Conservation (phyloP, 2,888 invertebrate species). For the Eretmocerus hayati region DNA sequence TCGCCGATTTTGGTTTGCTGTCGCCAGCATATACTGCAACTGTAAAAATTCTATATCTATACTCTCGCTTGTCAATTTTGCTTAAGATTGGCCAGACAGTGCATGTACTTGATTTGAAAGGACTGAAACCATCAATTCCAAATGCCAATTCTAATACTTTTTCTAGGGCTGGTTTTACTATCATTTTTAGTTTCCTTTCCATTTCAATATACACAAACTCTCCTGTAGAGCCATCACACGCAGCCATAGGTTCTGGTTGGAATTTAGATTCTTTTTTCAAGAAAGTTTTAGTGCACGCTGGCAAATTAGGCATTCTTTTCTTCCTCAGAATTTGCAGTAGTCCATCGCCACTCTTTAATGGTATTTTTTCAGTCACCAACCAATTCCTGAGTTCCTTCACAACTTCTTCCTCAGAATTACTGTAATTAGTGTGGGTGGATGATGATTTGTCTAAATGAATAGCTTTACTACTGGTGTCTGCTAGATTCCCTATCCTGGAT, state of each 20-base stretch:
- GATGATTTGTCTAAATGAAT: too few relatives aligned
- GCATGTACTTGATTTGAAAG: not conserved
- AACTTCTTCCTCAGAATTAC: too few relatives aligned
- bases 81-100: not conserved
- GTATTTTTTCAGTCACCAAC: not conserved
- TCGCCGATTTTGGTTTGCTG: not conserved
- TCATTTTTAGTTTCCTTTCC: not conserved
- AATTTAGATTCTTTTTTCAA: not conserved
- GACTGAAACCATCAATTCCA: not conserved
- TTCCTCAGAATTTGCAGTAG: not conserved
- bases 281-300: not conserved
- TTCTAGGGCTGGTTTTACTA: not conserved
- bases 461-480: too few relatives aligned
- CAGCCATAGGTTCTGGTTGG: not conserved
- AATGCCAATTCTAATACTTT: not conserved
- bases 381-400: not conserved
- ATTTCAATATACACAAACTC: not conserved
- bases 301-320: not conserved
- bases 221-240: not conserved
- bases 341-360: not conserved
- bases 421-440: too few relatives aligned
- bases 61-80: not conserved
- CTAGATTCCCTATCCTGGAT: too few relatives aligned
- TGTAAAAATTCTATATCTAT: not conserved
- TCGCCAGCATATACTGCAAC: not conserved